Evolutionary conservation across 2,888 invertebrate genomes (phyloP), one percentile per base, ranked within the genome.

Genomic region (Plagodis dolabraria): DNA sequence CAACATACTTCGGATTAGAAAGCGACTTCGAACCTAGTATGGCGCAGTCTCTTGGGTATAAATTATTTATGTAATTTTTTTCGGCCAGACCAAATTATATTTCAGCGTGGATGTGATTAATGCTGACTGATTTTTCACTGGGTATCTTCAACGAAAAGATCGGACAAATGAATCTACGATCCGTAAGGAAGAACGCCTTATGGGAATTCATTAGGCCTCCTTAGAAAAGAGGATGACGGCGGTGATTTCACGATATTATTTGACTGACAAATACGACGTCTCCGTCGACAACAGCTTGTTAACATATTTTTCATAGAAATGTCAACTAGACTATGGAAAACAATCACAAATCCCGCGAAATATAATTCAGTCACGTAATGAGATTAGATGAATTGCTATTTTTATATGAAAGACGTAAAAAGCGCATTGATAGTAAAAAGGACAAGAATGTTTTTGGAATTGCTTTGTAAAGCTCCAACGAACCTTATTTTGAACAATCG

Each of bases 51-150:
- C 87, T 77, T 74, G 89, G 80, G 89, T 84, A 87, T 88, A 90
- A 87, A 91, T 90, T 91, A 91, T 86, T 87, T 89, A 91, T 90
- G 89, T 89, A 87, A 90, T 89, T 90, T 86, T 82, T 48, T 86
- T 87, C 82, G 85, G 83, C 85, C 83, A 80, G 79, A 85, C 83
- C 80, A 85, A 88, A 89, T 90, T 85, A 83, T 89, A 85, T 89
- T 90, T 89, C 86, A 86, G 87, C 78, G 84, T 86, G 81, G 79
- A 85, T 80, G 79, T 91, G 90, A 92, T 91, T 88, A 88, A 91
- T 90, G 83, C 82, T 77, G 85, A 86, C 83, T 82, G 85, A 89
- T 87, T 90, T 90, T 89, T 90, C 86, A 86, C 83, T 88, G 80
- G 79, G 82, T 77, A 80, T 87, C 82, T 68, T 75, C 76, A 77